Percentiles rank a stretch among this genome's conserved stretches.
Evolutionary conservation across 2,797 vertebrate species (phyloP).

Genomic region (Iguana delicatissima): DNA sequence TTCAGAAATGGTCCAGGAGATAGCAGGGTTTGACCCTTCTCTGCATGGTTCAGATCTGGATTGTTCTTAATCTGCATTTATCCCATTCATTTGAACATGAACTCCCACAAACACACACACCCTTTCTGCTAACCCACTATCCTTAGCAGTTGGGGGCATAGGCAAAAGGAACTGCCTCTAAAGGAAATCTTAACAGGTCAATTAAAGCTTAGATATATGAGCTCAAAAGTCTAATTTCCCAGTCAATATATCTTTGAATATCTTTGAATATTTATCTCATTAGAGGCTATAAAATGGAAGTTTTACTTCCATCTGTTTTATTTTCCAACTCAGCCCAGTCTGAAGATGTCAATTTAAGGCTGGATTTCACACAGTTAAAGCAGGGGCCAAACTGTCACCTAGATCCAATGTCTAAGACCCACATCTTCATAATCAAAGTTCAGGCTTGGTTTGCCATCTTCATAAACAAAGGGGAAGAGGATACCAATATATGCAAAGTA

Average conservation of each 20-base stretch:
- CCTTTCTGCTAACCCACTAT: neutral
- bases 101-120: too few species aligned
- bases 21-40: neutral
- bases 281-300: neutral
- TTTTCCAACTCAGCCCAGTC: neutral
- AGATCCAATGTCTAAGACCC: neutral
- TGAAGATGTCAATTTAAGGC: neutral
- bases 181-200: neutral
- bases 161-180: neutral
- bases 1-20: neutral
- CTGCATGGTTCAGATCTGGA: neutral
- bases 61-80: neutral
- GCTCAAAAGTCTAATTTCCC: neutral
- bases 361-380: neutral
- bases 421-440: neutral
- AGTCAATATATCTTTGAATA: neutral
- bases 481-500: neutral
- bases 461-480: neutral
- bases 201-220: neutral
- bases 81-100: too few species aligned
- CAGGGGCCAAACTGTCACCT: neutral
- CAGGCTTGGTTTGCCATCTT: too few species aligned
- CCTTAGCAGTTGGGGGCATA: neutral
- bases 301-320: neutral
- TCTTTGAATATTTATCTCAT: neutral